Evolutionary conservation across 2,113 vertebrate genomes (phyloP).

Genomic region (Lampris incognitus): DNA sequence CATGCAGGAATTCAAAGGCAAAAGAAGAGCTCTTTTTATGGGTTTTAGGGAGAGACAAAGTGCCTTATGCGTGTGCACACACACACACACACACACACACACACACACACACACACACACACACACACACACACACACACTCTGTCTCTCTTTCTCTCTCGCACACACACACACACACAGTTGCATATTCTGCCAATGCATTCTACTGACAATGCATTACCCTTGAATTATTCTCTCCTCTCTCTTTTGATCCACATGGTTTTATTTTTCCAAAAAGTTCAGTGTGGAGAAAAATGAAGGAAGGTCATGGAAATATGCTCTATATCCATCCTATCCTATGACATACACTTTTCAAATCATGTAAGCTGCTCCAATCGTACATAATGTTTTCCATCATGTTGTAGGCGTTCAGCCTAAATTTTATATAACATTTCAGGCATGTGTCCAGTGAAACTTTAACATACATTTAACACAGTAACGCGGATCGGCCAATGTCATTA

Average conservation of each 20-base stretch:
- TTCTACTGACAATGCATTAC: not conserved
- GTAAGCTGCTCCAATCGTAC: constrained; percentile 45
- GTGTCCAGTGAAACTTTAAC: constrained; percentile 12
- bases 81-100: constrained; percentile 19
- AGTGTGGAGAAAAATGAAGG: not conserved
- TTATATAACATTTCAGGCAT: constrained; percentile 28
- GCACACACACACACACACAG: not conserved
- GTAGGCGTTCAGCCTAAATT: constrained; percentile 14
- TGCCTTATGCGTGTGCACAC: constrained; percentile 10
- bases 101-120: not conserved
- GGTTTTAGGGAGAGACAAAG: not conserved
- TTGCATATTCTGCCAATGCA: not conserved
- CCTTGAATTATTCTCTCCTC: constrained; percentile 2
- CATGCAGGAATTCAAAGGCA: not conserved
- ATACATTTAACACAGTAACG: not conserved
- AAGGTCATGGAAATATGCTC: not conserved
- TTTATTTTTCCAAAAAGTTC: not conserved
- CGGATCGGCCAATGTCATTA: no score
- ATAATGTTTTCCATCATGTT: constrained; percentile 29
- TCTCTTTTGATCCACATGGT: not conserved
- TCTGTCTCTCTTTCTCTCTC: no score
- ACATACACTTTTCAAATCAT: constrained; percentile 10
- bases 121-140: not conserved
- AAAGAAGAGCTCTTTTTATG: not conserved
- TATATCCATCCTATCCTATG: constrained; percentile 16